Conservation (phyloP, 2,113 vertebrate species). For the Podiceps cristatus region DNA sequence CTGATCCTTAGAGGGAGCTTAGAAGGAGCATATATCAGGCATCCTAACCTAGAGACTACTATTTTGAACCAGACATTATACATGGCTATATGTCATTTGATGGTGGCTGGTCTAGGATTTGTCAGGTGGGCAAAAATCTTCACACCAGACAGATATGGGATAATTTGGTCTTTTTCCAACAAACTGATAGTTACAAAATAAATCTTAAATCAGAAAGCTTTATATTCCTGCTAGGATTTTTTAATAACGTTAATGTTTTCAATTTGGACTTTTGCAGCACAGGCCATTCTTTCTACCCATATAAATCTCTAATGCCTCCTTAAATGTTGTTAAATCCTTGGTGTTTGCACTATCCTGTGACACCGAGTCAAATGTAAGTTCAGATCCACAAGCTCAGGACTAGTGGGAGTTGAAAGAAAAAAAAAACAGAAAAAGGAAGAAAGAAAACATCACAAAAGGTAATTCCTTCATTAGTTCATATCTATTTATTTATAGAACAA, state of each 20-base stretch:
- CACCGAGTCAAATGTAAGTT: neutral
- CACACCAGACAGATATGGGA: neutral
- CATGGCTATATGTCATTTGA: neutral
- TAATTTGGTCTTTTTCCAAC: neutral
- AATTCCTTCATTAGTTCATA: neutral
- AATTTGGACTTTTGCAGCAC: neutral
- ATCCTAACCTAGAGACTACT: neutral
- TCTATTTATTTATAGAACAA: neutral
- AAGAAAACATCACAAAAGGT: neutral
- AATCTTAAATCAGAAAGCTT: neutral
- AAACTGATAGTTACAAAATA: neutral
- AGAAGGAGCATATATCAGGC: neutral
- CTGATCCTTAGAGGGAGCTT: neutral
- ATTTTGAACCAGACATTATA: neutral
- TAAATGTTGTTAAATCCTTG: neutral
- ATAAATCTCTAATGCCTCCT: neutral
- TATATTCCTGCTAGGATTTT: neutral
- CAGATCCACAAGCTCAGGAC: neutral
- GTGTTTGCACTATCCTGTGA: neutral
- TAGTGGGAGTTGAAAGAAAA: neutral
- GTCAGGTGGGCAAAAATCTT: neutral
- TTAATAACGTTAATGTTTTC: neutral
- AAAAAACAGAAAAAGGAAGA: neutral
- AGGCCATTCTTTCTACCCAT: neutral
- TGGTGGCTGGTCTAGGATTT: neutral